Base-by-base conservation (phyloP, 2,888 invertebrate species). In the Tetranychus piercei region DNA sequence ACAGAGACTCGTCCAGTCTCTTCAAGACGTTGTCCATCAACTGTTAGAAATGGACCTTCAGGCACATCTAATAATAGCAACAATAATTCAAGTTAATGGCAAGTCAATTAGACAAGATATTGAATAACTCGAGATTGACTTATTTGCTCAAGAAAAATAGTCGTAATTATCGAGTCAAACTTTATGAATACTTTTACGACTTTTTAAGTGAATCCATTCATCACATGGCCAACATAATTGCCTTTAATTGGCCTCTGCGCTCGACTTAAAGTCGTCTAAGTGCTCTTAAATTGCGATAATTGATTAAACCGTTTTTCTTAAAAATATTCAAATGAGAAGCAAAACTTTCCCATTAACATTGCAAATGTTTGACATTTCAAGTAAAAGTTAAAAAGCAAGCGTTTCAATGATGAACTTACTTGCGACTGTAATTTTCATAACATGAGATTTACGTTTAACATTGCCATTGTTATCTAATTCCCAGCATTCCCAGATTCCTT, bases 401-500 rank as follows among this genome's bases (percentile, higher is more conserved):
- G 6, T 55, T 15, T 15, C 1, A 45, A 45, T 45, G 9, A 45
- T 45, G 6, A 74, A 78, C 79, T 74, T 76, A 79, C 79, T 78
- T 23, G 77, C 77, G 22, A 79, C 78, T 18, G 77, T 74, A n/a
- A 79, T 76, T 67, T 78, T 75, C 65, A 79, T 76, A 15, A 79
- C 77, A n/a, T 76, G 74, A 45, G 77, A 78, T 69, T 77, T 76
- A 9, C 15, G 55, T 23, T 77, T 73, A 23, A 79, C 78, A 11
- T 72, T 74, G 20, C 78, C 79, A 70, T 79, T 78, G 9, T 76
- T 74, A 23, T 77, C 77, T n/a, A 79, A 69, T 70, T 79, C 79
- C 76, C 79, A 77, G 72, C 80, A 80, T 71, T 79, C 79, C 80
- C 80, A 80, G 6, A 78, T 73, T 23, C 80, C 80, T 20, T 79